Evolutionary conservation across 2,113 vertebrate genomes (phyloP).

Genomic region (Tinamus guttatus): DNA sequence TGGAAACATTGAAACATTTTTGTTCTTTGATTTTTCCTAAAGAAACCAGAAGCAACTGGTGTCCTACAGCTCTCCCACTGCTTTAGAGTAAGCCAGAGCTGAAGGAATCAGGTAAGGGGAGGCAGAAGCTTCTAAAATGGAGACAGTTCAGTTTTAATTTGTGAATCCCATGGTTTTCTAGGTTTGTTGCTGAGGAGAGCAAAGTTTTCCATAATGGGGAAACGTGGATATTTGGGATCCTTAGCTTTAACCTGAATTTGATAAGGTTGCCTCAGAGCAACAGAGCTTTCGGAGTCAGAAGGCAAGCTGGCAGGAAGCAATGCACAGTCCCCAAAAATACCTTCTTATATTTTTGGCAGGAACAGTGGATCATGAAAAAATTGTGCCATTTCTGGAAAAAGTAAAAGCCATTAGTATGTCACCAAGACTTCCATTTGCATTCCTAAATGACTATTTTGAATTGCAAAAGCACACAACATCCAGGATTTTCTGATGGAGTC

Average conservation of each 20-base stretch:
- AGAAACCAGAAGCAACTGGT: neutral
- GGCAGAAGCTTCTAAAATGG: neutral
- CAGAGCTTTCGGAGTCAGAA: neutral
- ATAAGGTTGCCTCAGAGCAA: neutral
- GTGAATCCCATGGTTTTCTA: neutral
- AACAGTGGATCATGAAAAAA: neutral
- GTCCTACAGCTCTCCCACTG: neutral
- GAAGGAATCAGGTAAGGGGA: neutral
- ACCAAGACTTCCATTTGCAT: neutral
- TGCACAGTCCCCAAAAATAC: neutral
- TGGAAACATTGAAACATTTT: neutral
- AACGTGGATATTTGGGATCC: neutral
- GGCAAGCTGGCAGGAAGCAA: neutral
- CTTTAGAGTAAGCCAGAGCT: neutral
- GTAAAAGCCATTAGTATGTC: neutral
- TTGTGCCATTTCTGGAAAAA: neutral
- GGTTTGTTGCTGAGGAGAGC: neutral
- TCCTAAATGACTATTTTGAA: neutral
- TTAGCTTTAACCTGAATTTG: neutral
- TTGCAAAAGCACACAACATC: neutral
- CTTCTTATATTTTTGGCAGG: neutral
- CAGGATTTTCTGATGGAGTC: neutral
- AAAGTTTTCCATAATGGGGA: neutral
- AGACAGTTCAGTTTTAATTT: neutral
- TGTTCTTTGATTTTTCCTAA: fast-evolving